Evolutionary conservation across 2,113 vertebrate species (phyloP), one percentile per base, ranked within the genome.

Genomic region (Cyrtonyx montezumae): DNA sequence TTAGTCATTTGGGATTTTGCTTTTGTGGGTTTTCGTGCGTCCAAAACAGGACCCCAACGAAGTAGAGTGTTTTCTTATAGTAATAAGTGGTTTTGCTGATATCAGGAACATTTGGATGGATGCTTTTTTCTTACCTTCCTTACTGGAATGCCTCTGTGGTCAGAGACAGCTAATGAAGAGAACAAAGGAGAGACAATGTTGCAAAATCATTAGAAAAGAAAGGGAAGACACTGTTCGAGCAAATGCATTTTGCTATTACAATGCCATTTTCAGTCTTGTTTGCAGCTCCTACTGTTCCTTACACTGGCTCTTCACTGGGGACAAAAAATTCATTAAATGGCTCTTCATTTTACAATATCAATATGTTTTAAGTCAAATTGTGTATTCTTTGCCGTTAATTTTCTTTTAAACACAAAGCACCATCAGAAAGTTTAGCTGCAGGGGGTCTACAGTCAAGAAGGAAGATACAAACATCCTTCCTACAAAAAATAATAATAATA

Each of bases 291-390:
- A 93, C 95, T 96, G 95, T 97, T 97, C 79, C 85, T 92, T 92
- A 91, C 90, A 83, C 93, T 77, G 73, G 48, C 93, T 93, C 86
- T 96, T 97, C 93, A 94, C 90, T 87, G 92, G 82, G 93, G 86
- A 96, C 94, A 97, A 91, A 97, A 93, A 92, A 93, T 88, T 96
- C 91, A 96, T 97, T 97, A 96, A 91, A 96, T 91, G 69, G 79
- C 92, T 77, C 79, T 89, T 93, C 79, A 95, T 97, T 95, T 93
- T 81, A 94, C 86, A 85, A 58, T 95, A 95, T 97, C 97, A 97
- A 96, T 96, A 96, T 95, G 87, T 95, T 97, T 97, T 95, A 96
- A 97, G 90, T 95, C 95, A 97, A 96, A 97, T 94, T 93, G 87
- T 92, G 77, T 79, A 95, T 97, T 95, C 93, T 95, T 94, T 81